phyloP scores from a whole-genome alignment of 2,888 invertebrate genomes.

The Herminia tarsipennalis region DNA sequence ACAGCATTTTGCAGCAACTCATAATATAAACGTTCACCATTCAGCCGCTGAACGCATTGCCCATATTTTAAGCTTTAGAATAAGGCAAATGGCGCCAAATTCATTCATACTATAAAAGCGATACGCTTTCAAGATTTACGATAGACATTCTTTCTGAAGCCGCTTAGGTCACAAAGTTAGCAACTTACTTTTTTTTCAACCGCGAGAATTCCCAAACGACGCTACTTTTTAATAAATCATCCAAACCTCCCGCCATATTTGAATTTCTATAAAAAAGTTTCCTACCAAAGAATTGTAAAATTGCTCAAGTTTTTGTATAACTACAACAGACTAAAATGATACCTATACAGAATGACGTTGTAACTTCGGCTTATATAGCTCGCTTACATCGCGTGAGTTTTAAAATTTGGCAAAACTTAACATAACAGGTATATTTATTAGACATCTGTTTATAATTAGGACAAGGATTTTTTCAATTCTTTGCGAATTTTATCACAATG shows the following conservation, averaged over 20 bases:
- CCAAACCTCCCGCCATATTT: slow-evolving; percentile 33
- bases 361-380: slow-evolving; percentile 21
- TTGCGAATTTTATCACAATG: not conserved
- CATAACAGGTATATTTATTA: not conserved
- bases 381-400: slow-evolving; percentile 22
- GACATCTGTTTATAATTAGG: not conserved
- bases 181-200: slow-evolving; percentile 28
- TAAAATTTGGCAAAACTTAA: slow-evolving; percentile 13
- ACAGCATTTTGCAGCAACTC: too few species aligned
- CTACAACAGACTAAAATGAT: slow-evolving; percentile 25
- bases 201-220: slow-evolving; percentile 28
- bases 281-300: slow-evolving; percentile 30
- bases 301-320: slow-evolving; percentile 33
- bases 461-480: not conserved
- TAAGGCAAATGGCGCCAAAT: slow-evolving; percentile 11
- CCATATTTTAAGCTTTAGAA: slow-evolving; percentile 8
- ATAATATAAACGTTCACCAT: too few species aligned
- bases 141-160: slow-evolving; percentile 29
- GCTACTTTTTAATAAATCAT: slow-evolving; percentile 44
- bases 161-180: slow-evolving; percentile 41
- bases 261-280: slow-evolving; percentile 42
- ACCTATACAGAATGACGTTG: slow-evolving; percentile 9
- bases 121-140: slow-evolving; percentile 34
- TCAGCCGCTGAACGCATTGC: not conserved
- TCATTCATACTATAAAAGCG: slow-evolving; percentile 29